A percentile compares a stretch with the other conserved stretches of the same genome.
phyloP scores from a whole-genome alignment of 1,140 invertebrate species.

The Bombyx mandarina region DNA sequence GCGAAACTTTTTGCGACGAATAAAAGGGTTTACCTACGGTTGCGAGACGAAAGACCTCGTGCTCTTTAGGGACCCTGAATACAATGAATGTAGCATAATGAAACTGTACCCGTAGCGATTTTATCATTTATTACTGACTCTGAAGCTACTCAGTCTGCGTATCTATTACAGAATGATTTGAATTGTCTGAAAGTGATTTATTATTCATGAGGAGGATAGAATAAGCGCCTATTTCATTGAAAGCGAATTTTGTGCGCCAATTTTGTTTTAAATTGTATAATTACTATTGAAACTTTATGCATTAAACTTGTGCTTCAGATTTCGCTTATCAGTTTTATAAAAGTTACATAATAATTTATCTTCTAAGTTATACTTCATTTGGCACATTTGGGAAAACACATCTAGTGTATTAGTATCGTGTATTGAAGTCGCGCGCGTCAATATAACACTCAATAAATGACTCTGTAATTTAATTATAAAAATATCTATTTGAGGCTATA shows the following conservation, averaged over 20 bases:
- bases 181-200: conserved; percentile 11
- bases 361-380: too few species aligned
- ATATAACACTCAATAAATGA: too few species aligned
- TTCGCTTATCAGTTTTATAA: too few species aligned
- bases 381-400: too few species aligned
- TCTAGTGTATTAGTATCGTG: too few species aligned
- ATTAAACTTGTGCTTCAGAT: too few species aligned
- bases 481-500: too few species aligned
- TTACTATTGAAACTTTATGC: too few species aligned
- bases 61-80: conserved; percentile 25
- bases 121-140: conserved; percentile 23
- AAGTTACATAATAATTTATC: too few species aligned
- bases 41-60: conserved; percentile 24
- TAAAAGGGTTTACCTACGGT: conserved; percentile 29
- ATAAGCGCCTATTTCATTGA: not conserved
- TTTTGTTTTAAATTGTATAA: not conserved
- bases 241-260: not conserved
- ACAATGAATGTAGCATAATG: conserved; percentile 40
- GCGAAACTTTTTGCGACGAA: conserved; percentile 29
- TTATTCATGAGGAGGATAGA: conserved; percentile 1
- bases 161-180: conserved; percentile 4
- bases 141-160: conserved; percentile 7
- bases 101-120: conserved; percentile 30
- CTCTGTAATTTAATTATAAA: too few species aligned
- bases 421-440: too few species aligned